These are phyloP conservation scores for Xanthia togata DNA, from an alignment of 2,888 invertebrate species.

Conservation along the genomic window DNA sequence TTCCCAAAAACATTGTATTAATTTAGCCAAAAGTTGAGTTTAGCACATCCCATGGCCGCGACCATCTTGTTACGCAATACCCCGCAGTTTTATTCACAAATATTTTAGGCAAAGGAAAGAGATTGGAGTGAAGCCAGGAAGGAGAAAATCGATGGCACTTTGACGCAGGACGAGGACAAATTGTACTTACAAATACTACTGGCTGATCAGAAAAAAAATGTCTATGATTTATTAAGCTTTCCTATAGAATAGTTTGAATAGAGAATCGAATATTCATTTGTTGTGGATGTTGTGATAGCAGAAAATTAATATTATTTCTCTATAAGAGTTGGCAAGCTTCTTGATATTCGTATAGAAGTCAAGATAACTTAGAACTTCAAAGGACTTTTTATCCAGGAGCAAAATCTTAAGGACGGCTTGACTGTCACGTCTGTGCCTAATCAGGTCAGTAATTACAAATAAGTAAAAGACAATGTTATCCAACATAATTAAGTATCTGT, in stretches of 20 bases:
- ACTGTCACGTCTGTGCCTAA: constrained; percentile 38
- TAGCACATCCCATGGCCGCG: constrained; percentile 58
- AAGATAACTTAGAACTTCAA: constrained; percentile 15
- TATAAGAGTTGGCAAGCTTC: constrained; percentile 17
- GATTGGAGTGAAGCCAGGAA: constrained; percentile 85
- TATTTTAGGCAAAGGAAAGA: constrained; percentile 83
- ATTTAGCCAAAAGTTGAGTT: constrained; percentile 54
- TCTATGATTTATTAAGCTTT: constrained; percentile 64
- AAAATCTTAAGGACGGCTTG: background rate
- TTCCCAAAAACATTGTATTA: constrained; percentile 45
- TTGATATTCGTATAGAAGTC: constrained; percentile 7
- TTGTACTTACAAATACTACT: constrained; percentile 67
- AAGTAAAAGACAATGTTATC: constrained; percentile 28
- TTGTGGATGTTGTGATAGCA: constrained; percentile 6
- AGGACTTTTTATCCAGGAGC: background rate
- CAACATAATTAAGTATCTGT: constrained; percentile 36
- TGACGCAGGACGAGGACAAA: constrained; percentile 73
- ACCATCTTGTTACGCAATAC: constrained; percentile 75
- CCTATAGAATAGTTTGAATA: constrained; percentile 51
- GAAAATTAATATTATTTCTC: constrained; percentile 20
- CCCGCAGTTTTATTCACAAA: constrained; percentile 79
- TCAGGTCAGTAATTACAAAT: constrained; percentile 41
- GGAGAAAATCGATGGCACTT: constrained; percentile 82
- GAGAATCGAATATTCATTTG: constrained; percentile 40
- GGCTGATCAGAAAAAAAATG: constrained; percentile 62